Evolutionary conservation across 2,797 vertebrate genomes (phyloP), one percentile per base, ranked within the genome.

Genomic region (Pachyuromys duprasi): DNA sequence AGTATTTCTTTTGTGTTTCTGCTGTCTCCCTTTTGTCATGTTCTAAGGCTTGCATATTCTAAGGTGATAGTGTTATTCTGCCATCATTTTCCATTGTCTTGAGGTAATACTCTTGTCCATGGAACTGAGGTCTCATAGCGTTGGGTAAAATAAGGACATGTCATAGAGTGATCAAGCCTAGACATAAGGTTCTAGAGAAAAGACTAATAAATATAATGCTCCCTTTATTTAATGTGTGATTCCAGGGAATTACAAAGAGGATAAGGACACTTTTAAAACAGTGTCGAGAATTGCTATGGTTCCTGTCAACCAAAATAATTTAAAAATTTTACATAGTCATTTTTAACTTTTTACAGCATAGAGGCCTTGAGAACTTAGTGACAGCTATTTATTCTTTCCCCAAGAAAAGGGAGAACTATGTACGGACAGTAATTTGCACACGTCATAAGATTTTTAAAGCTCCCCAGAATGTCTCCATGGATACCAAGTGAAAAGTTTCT

Each of bases 1-100:
- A 14, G 80, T 33, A 42, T 90, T 91, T 94, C 8, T 91, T 24
- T 89, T 91, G 7, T 81, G 20, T 62, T 86, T 91, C 88, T 79
- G 42, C 26, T 31, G 1, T 63, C 31, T 9, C 92, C 70, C 6
- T 83, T 89, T 93, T 5, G 72, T 82, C 2, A 3, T 22, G 62
- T 62, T 63, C 31, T 62, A 86, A 86, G 87, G 33, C 13, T 79
- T 86, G 8, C 15, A 33, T 11, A 49, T 49, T 49, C 9, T 49
- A 49, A 26, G 24, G 60, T 87, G 22, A 57, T 92, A 12, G 31
- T 70, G 60, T 83, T 80, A n/a, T 9, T 67, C 13, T 67, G 26
- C 91, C 55, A 87, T 36, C 6, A 60, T 78, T 81, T 88, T 95
- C 8, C 26, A 42, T 81, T 75, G 13, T 86, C 14, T 81, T 82